Evolutionary conservation across 2,113 vertebrate genomes (phyloP).

Genomic region (Holacanthus passer): DNA sequence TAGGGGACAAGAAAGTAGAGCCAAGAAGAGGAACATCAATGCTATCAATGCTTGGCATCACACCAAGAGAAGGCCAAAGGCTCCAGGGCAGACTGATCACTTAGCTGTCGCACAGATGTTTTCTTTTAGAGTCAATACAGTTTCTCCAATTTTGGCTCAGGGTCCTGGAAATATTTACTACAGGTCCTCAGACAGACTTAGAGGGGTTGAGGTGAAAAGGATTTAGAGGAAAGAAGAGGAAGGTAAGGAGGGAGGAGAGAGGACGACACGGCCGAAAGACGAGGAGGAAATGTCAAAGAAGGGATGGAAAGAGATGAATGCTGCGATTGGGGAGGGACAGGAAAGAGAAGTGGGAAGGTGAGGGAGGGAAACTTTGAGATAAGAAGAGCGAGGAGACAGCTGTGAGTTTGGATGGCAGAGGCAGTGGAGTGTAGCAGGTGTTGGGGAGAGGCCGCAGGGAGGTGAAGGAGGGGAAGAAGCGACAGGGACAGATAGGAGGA

Average conservation of each 20-base stretch:
- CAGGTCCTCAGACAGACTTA: not conserved
- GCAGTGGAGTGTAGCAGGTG: constrained; percentile 12
- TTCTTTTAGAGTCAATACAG: constrained; percentile 9
- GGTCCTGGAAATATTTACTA: constrained; percentile 25
- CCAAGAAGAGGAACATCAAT: constrained; percentile 22
- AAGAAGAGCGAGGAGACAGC: constrained; percentile 28
- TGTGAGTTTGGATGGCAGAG: constrained; percentile 15
- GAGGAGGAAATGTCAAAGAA: not conserved
- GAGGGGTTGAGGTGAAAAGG: not conserved
- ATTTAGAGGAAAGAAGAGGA: not conserved
- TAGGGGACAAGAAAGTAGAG: not conserved
- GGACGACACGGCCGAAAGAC: not conserved
- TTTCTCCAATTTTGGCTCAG: constrained; percentile 6
- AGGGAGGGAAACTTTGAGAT: constrained; percentile 25
- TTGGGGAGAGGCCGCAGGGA: not conserved
- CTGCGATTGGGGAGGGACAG: constrained; percentile 7
- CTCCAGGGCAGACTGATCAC: constrained; percentile 22
- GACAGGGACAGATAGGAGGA: not conserved
- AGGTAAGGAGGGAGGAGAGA: not conserved
- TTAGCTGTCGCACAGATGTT: constrained; percentile 23
- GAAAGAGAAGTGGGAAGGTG: not conserved
- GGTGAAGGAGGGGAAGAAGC: not conserved
- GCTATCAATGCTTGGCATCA: constrained; percentile 9
- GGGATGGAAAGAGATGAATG: not conserved
- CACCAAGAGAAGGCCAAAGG: not conserved